phyloP scores from a whole-genome alignment of 2,113 vertebrate species.

The Odocoileus hemionus region DNA sequence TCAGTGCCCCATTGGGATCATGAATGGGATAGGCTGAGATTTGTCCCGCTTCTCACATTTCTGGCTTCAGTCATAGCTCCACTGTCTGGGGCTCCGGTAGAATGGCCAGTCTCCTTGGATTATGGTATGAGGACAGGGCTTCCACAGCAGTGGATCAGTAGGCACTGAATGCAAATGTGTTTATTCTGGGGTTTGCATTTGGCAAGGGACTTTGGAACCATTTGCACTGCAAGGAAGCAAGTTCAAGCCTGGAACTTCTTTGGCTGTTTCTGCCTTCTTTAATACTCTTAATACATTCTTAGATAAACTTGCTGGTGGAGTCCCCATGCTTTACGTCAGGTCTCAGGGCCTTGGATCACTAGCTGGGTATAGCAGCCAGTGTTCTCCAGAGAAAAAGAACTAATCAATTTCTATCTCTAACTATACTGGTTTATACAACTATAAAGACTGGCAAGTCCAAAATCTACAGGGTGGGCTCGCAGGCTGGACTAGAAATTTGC shows the following conservation, averaged over 20 bases:
- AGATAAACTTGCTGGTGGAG: neutral
- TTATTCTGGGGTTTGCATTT: neutral
- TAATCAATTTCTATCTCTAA: neutral
- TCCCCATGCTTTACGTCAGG: neutral
- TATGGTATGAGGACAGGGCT: neutral
- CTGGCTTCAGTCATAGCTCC: neutral
- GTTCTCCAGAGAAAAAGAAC: neutral
- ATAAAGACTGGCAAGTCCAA: neutral
- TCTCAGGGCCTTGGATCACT: neutral
- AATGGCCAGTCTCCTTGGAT: neutral
- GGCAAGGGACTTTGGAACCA: neutral
- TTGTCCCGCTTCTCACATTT: neutral
- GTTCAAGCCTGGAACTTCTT: neutral
- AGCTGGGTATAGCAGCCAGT: neutral
- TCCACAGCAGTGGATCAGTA: no score
- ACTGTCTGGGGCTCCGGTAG: neutral
- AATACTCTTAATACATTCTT: neutral
- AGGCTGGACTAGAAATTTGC: neutral
- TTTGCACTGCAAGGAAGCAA: neutral
- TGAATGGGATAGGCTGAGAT: neutral
- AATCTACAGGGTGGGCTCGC: neutral
- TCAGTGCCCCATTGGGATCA: accelerated
- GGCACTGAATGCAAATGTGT: neutral
- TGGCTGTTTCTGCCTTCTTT: neutral
- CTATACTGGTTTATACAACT: neutral